These are phyloP conservation scores for Nansenia antarctica DNA, from an alignment of 2,113 vertebrate genomes.

Conservation along the genomic window DNA sequence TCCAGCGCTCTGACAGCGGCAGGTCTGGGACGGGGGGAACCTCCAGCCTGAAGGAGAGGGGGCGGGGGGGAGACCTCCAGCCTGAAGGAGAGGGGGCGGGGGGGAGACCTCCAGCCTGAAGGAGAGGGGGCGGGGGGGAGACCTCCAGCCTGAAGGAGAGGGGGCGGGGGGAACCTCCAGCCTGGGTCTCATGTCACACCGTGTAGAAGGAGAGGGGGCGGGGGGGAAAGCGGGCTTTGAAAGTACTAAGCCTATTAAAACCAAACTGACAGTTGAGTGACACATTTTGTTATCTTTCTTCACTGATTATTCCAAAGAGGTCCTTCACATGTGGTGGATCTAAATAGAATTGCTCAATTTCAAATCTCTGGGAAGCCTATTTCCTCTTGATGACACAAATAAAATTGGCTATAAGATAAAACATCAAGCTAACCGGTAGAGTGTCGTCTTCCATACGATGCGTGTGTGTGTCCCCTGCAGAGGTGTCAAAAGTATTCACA, in stretches of 20 bases:
- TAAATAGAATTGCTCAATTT: neutral
- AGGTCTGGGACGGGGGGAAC: conserved; percentile 31
- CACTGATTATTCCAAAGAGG: neutral
- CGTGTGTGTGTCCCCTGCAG: too few species aligned
- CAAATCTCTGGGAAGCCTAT: neutral
- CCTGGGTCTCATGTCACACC: conserved; percentile 43
- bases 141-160: conserved; percentile 18
- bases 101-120: conserved; percentile 29
- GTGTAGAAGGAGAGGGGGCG: conserved; percentile 25
- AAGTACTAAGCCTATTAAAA: conserved; percentile 37
- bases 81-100: too few species aligned
- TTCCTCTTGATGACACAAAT: too few species aligned
- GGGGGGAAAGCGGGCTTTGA: conserved; percentile 29
- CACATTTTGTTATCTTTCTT: neutral
- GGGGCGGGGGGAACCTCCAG: conserved; percentile 46
- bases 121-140: conserved; percentile 27
- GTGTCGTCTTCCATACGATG: too few species aligned
- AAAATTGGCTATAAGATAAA: too few species aligned
- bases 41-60: conserved; percentile 10
- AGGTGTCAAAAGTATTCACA: too few species aligned
- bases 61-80: conserved; percentile 42
- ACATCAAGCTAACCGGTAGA: too few species aligned
- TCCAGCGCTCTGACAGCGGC: conserved; percentile 22
- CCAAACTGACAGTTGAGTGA: conserved; percentile 27
- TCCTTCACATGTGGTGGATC: neutral